Base-by-base conservation (phyloP, 1,140 invertebrate species). In the Drosophila simulans region DNA sequence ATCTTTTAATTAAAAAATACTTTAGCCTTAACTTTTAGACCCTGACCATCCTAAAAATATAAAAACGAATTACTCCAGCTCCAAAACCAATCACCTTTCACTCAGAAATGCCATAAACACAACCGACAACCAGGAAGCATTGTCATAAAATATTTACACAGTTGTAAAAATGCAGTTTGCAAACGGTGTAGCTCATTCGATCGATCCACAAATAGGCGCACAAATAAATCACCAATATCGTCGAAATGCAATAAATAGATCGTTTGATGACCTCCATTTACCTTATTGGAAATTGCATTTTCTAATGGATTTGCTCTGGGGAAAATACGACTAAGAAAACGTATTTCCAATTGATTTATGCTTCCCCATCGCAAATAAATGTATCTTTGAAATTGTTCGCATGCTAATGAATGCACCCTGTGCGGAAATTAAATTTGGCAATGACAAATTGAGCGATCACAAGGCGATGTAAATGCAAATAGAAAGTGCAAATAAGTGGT, bases 361-460 rank as follows among this genome's bases (percentile, higher is more conserved):
- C 11, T 43, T 39, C 15, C 5, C 13, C 39, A 25, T n/a, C 34
- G 17, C 5, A 35, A 71, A 59, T 52, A 20, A 51, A 51, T 51
- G 34, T 39, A 31, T 55, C 12, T 69, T 40, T 46, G n/a, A 66
- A 69, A 22, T 39, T 49, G 34, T 60, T 22, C 34, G 10, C 62
- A 68, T 17, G 13, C 13, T 8, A 15, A 59, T 35, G 35, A 42
- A 42, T 20, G 49, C 59, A 56, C 54, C 15, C 39, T 31, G 48
- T 46, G 68, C 70, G 72, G 71, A 76, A 76, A 65, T 52, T 53
- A 22, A 58, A 66, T 76, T 76, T 76, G 72, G 72, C 72, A 76
- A 76, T 66, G 72, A 76, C 62, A 76, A 76, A 76, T 74, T 49
- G 45, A 48, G 37, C 52, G 66, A 72, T 45, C 46, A 51, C 71